Evolutionary conservation across 92 coral and sea anemone genomes (phyloP).

Genomic region (Heteractis magnifica): DNA sequence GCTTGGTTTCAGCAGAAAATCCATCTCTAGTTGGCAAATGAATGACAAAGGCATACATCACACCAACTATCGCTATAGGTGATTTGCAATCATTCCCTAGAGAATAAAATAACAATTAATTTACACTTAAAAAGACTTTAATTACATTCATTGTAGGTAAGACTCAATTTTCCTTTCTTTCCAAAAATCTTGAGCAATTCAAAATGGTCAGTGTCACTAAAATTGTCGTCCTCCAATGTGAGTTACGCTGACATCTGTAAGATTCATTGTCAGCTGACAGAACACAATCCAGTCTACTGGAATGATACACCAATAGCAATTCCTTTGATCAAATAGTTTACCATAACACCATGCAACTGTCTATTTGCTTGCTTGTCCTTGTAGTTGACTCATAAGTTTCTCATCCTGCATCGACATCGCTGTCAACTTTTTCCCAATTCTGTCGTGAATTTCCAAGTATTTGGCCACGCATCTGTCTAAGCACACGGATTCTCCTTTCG

Average conservation of each 20-base stretch:
- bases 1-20: too few species aligned
- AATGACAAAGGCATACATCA: too few species aligned
- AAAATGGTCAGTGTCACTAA: background rate
- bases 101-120: too few species aligned
- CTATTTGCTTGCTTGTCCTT: conserved; percentile 65
- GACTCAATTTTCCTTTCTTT: background rate
- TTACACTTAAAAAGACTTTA: background rate
- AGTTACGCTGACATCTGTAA: background rate
- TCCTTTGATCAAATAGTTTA: conserved; percentile 1
- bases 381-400: conserved; percentile 92
- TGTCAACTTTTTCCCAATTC: conserved; percentile 94
- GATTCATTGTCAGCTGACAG: background rate
- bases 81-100: too few species aligned
- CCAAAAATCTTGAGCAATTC: background rate
- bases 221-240: background rate
- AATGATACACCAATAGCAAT: background rate
- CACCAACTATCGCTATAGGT: too few species aligned
- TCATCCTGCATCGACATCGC: conserved; percentile 99
- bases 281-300: background rate
- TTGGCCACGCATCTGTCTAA: conserved; percentile 98
- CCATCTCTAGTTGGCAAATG: too few species aligned
- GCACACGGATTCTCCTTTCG: conserved; percentile 98
- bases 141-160: background rate
- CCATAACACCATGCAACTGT: background rate
- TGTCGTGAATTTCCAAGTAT: conserved; percentile 93